Base-by-base conservation (phyloP, 2,797 vertebrate species). In the Semotilus atromaculatus region DNA sequence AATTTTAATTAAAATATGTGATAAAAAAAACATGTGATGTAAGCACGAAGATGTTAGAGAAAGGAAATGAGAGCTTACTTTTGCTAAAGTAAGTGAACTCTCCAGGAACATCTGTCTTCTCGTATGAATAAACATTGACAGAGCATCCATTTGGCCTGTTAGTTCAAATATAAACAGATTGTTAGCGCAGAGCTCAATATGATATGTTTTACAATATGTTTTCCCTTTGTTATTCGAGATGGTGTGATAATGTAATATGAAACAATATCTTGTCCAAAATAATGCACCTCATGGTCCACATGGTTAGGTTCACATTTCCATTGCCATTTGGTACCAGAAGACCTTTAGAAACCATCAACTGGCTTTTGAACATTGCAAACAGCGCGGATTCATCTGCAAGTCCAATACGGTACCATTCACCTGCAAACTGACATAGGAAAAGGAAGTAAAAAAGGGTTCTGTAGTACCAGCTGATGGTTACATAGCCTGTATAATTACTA, bases 391-490 rank as follows among this genome's bases (percentile, higher is more conserved):
- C 86, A 64, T 88, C 89, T 48, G 87, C 89, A 62, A 88, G 43
- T 67, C 87, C 90, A 73, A 91, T 76, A 36, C 90, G 89, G 75
- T 87, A 90, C 90, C 90, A 91, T 68, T 87, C 75, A 58, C 90
- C 90, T 88, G 89, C 10, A 83, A 91, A 88, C 86, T 90, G 85
- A 88, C 14, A 82, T 51, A 82, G 60, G 6, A 79, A 45, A 71
- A 8, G 29, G 7, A 23, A 55, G 26, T 14, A 23, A 23, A 51
- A 66, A 53, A 51, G 45, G 48, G 31, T 14, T 75, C 29, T 51
- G 48, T 18, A 53, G 19, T 36, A 34, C 19, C 26, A 48, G 43
- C 16, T 51, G 26, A 19, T 51, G 10, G 11, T 36, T 53, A 10
- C 36, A 19, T 38, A 68, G 19, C 4, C 26, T 64, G 29, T 14